Base-by-base conservation (phyloP, 2,797 vertebrate species). In the Malurus splendens region DNA sequence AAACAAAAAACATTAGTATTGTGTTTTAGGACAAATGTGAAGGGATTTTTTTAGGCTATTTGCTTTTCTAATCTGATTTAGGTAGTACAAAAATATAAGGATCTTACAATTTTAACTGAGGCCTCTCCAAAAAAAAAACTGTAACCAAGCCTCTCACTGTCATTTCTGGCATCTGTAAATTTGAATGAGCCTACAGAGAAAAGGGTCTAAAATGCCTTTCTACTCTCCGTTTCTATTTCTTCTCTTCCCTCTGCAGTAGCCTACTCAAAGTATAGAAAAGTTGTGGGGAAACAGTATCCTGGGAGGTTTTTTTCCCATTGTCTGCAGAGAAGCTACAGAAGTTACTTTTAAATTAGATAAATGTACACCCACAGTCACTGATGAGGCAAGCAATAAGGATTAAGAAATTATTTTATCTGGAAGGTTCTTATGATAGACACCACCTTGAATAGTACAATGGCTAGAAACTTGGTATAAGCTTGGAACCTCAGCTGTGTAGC, bases 121-220 rank as follows among this genome's bases (percentile, higher is more conserved):
- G 39, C 19, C 83, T 92, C 66, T 80, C 50, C 44, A 91, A 89
- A 36, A 36, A 36, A 32, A 80, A 62, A 87, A 14, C 4, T n/a
- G 9, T 50, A 74, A 47, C 18, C 32, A 61, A 23, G 4, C 2
- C 17, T 79, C 12, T 52, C 19, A 36, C 47, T 64, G 94, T 92
- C 51, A 70, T 10, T 78, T 94, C 67, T 82, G 28, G 87, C 22
- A 82, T 64, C 76, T 71, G 9, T 76, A 67, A 91, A 39, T 50
- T 83, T 94, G 92, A 91, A 92, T 84, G 59, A 74, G 24, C 57
- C 55, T 52, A 78, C 70, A 89, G 56, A 89, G 41, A 74, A 94
- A 92, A 86, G 8, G 64, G 24, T 60, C 52, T 51, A 45, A 95
- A 92, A 93, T 90, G 12, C 19, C 47, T 61, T 61, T 59, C 41